phyloP scores from a whole-genome alignment of 2,113 vertebrate genomes.

The Rhombomys opimus region DNA sequence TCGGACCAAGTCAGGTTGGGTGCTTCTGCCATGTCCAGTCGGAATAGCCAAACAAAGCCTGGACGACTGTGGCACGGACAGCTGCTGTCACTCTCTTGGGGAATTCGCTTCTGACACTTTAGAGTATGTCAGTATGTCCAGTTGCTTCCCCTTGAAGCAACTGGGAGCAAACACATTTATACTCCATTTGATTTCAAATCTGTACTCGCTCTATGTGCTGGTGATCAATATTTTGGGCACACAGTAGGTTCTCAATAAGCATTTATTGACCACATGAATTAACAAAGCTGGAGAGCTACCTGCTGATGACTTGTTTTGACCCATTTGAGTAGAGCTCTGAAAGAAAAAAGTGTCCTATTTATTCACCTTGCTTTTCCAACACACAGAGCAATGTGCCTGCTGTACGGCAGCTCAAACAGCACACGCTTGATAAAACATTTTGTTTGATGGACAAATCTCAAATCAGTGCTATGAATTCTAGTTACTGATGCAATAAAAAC shows the following conservation, averaged over 20 bases:
- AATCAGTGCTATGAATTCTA: not conserved
- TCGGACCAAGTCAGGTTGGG: not conserved
- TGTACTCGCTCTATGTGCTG: not conserved
- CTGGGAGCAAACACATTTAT: not conserved
- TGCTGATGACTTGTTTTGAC: not conserved
- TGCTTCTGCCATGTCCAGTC: not conserved
- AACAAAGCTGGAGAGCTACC: not conserved
- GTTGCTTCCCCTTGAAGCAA: not conserved
- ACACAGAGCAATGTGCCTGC: not conserved
- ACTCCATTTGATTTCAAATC: not conserved
- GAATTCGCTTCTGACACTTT: not conserved
- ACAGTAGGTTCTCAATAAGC: not conserved
- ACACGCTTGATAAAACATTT: not conserved
- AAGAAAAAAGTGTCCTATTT: not conserved
- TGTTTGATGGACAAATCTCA: conserved; percentile 10
- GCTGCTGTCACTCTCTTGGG: not conserved
- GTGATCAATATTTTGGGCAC: not conserved
- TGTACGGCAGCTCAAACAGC: not conserved
- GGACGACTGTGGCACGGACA: not conserved
- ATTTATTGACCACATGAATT: not conserved
- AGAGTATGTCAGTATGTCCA: not conserved
- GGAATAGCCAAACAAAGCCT: not conserved
- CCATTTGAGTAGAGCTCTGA: not conserved
- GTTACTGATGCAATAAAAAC: not conserved
- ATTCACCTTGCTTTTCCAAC: not conserved